These are phyloP conservation scores for Periparus ater DNA, from an alignment of 2,797 vertebrate species.

Conservation along the genomic window DNA sequence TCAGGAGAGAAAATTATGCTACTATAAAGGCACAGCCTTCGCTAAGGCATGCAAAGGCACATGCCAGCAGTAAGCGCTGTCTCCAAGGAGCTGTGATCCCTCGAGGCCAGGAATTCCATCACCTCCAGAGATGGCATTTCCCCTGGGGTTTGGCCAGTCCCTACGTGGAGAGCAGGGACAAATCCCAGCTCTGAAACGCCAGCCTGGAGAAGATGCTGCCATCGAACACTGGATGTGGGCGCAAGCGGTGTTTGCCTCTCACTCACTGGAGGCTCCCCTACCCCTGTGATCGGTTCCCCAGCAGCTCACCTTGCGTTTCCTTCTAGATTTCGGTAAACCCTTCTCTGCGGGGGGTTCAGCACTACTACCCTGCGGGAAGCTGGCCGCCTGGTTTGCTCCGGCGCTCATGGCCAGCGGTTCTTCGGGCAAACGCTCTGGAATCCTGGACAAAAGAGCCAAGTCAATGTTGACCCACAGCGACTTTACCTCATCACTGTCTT, in stretches of 20 bases:
- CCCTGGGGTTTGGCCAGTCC: neutral
- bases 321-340: conserved; percentile 80
- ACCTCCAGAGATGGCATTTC: neutral
- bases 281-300: accelerated
- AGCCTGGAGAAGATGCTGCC: neutral
- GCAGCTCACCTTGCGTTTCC: conserved; percentile 90
- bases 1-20: neutral
- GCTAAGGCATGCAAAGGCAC: neutral
- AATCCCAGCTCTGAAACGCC: neutral
- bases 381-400: conserved; percentile 73
- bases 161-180: accelerated
- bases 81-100: neutral
- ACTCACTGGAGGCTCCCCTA: neutral
- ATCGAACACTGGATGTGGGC: accelerated
- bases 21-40: neutral
- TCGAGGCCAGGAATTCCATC: neutral
- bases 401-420: conserved; percentile 67
- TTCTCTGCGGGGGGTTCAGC: conserved; percentile 70
- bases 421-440: conserved; percentile 80
- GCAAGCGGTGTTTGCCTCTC: neutral
- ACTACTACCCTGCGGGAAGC: conserved; percentile 67
- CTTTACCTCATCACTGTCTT: conserved; percentile 85
- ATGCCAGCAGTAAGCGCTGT: accelerated
- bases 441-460: conserved; percentile 89
- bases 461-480: conserved; percentile 96